These are phyloP conservation scores for Tetranychus urticae DNA, from an alignment of 1,140 invertebrate species.

Conservation along the genomic window DNA sequence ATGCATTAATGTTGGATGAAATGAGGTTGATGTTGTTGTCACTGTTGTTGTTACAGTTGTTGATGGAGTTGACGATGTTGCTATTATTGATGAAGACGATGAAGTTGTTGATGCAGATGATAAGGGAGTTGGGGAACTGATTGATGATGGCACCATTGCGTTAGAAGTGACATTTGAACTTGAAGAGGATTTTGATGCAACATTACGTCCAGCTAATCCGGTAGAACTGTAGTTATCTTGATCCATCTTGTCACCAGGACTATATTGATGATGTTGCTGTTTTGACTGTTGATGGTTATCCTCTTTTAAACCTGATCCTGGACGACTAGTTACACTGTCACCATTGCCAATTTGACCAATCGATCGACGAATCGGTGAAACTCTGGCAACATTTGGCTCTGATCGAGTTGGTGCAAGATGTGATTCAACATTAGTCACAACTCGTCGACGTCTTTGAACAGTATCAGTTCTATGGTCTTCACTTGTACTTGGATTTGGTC, in stretches of 20 bases:
- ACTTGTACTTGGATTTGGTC: not conserved
- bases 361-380: not conserved
- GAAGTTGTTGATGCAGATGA: not conserved
- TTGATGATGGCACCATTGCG: not conserved
- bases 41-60: not conserved
- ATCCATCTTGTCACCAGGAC: no score
- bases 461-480: not conserved
- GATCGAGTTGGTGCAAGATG: not conserved
- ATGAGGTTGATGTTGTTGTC: not conserved
- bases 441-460: not conserved
- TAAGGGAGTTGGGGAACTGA: not conserved
- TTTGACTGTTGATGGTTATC: not conserved
- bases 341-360: not conserved
- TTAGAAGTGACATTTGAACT: not conserved
- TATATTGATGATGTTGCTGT: not conserved
- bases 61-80: not conserved
- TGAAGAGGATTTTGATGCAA: not conserved
- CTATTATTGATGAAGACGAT: not conserved
- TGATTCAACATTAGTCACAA: not conserved
- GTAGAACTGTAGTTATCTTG: no score
- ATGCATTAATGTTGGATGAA: not conserved
- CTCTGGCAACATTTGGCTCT: constrained; percentile 1
- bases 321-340: no score
- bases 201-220: no score
- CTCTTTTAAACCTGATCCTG: no score